A percentile compares a stretch with the other conserved stretches of the same genome.
Evolutionary conservation across 2,888 invertebrate genomes (phyloP).

Genomic region (Empis livida): DNA sequence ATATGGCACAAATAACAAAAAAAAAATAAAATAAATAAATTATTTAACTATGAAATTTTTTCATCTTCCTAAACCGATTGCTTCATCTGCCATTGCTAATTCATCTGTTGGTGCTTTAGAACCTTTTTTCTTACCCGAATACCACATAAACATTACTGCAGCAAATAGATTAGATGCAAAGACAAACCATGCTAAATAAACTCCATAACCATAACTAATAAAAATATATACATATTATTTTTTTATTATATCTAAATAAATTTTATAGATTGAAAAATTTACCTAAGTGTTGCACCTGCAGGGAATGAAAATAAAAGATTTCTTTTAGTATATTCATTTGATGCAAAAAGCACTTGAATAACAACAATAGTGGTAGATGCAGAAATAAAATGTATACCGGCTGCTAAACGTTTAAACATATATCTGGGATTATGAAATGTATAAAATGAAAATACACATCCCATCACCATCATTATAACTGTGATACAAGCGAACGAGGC

Average conservation of each 20-base stretch:
- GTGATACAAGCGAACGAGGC: constrained; percentile 75
- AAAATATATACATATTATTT: too few species aligned
- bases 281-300: constrained; percentile 45
- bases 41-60: neutral
- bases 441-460: constrained; percentile 68
- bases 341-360: constrained; percentile 64
- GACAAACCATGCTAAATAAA: constrained; percentile 65
- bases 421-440: constrained; percentile 74
- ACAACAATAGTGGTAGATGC: constrained; percentile 70
- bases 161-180: constrained; percentile 55
- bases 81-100: constrained; percentile 73
- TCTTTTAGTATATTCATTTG: constrained; percentile 56
- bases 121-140: constrained; percentile 74
- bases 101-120: constrained; percentile 71
- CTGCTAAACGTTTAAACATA: constrained; percentile 78
- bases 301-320: constrained; percentile 55
- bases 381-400: constrained; percentile 72
- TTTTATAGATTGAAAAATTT: too few species aligned
- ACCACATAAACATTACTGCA: constrained; percentile 62
- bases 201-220: constrained; percentile 54
- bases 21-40: too few species aligned
- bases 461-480: constrained; percentile 66
- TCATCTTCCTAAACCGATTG: constrained; percentile 61
- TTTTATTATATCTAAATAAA: too few species aligned
- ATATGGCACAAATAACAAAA: too few species aligned